Evolutionary conservation across 1,140 invertebrate genomes (phyloP).

Genomic region (Drosophila erecta): DNA sequence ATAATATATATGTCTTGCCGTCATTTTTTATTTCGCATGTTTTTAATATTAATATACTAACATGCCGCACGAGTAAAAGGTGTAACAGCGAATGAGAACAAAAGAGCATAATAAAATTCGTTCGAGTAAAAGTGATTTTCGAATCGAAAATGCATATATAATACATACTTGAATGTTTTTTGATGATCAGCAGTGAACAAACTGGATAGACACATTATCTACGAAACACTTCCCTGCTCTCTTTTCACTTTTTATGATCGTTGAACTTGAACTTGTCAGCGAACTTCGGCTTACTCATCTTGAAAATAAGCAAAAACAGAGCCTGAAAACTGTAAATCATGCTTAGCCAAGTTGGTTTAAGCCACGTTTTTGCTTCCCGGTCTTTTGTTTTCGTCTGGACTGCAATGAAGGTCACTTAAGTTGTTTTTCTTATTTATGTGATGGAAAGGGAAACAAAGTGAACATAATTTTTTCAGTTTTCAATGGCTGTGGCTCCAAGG

Average conservation of each 20-base stretch:
- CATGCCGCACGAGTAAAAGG: background rate
- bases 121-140: constrained; percentile 33
- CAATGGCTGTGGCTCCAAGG: constrained; percentile 3
- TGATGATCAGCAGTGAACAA: constrained; percentile 40
- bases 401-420: constrained; percentile 28
- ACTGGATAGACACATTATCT: constrained; percentile 12
- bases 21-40: background rate
- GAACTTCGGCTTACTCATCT: constrained; percentile 49
- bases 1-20: no score
- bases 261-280: constrained; percentile 43
- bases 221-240: background rate
- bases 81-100: background rate
- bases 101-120: constrained; percentile 5
- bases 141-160: constrained; percentile 25
- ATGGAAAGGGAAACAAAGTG: background rate
- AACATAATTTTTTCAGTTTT: constrained; percentile 8
- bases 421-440: background rate
- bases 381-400: constrained; percentile 46
- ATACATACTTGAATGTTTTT: background rate
- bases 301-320: constrained; percentile 4
- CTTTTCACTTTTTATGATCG: constrained; percentile 10
- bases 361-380: constrained; percentile 33
- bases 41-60: background rate
- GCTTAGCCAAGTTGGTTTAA: constrained; percentile 29
- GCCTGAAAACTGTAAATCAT: constrained; percentile 49